These are phyloP conservation scores for Suncus etruscus DNA, from an alignment of 2,113 vertebrate species.

Conservation along the genomic window DNA sequence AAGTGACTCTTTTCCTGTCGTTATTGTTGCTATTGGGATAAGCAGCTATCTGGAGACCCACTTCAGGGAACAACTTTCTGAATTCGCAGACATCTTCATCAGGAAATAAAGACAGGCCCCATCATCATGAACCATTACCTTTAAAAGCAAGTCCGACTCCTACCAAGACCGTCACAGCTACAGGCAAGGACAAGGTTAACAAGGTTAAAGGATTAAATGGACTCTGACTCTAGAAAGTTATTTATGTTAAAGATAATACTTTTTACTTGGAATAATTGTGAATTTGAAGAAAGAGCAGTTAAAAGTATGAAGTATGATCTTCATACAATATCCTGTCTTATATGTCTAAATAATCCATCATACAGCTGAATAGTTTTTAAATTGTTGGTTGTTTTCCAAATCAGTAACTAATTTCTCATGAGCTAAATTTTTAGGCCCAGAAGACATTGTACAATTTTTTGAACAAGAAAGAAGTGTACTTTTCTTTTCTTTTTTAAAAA, in stretches of 20 bases:
- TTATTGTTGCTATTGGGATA: constrained; percentile 32
- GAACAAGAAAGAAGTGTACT: background rate
- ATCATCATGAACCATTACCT: constrained; percentile 57
- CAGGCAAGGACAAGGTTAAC: constrained; percentile 68
- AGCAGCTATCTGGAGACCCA: constrained; percentile 68
- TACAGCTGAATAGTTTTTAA: background rate
- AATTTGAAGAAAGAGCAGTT: background rate
- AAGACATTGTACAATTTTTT: background rate
- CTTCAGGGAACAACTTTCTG: constrained; percentile 55
- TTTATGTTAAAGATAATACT: background rate
- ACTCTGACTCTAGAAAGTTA: background rate
- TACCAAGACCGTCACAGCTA: constrained; percentile 49
- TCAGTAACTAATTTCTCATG: background rate
- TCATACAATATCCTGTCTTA: background rate
- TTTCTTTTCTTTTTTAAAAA: accelerated
- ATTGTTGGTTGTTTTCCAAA: background rate
- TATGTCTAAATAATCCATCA: background rate
- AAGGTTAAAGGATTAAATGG: background rate
- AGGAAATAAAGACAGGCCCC: constrained; percentile 60
- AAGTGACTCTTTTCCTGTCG: constrained; percentile 42
- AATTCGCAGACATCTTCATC: constrained; percentile 45
- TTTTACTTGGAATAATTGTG: background rate
- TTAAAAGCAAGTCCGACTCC: constrained; percentile 52
- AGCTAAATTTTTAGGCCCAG: background rate
- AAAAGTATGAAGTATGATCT: background rate